These are phyloP conservation scores for Colostygia pectinataria DNA, from an alignment of 2,888 invertebrate genomes.

Conservation along the genomic window DNA sequence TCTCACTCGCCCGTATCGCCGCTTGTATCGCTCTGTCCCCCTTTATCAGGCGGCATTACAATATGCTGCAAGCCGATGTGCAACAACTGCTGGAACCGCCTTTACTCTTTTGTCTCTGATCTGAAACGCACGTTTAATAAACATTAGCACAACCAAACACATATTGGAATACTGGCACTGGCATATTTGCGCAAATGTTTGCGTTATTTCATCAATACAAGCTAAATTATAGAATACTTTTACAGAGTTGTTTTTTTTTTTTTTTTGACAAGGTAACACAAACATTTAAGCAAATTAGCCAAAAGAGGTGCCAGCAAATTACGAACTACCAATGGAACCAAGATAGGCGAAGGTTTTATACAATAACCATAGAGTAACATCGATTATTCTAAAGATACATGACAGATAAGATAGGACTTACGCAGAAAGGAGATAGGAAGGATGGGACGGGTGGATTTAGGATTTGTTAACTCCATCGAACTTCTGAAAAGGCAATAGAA, in stretches of 20 bases:
- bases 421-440: constrained; percentile 46
- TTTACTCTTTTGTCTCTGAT: constrained; percentile 98
- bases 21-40: constrained; percentile 47
- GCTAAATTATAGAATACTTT: no score
- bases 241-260: no score
- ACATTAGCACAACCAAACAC: constrained; percentile 7
- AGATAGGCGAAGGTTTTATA: not conserved
- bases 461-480: constrained; percentile 69
- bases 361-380: not conserved
- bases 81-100: constrained; percentile 97
- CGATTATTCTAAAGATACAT: constrained; percentile 17
- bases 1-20: constrained; percentile 49
- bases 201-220: no score
- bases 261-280: no score
- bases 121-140: constrained; percentile 81
- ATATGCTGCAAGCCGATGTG: constrained; percentile 96
- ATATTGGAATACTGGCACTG: no score
- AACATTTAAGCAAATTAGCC: no score
- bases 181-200: no score
- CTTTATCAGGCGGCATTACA: constrained; percentile 84
- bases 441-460: constrained; percentile 46
- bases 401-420: constrained; percentile 40
- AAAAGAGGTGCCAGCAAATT: no score
- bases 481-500: constrained; percentile 65
- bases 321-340: not conserved